Base-by-base conservation (phyloP, 2,113 vertebrate genomes). In the Rhinogobius similis region DNA sequence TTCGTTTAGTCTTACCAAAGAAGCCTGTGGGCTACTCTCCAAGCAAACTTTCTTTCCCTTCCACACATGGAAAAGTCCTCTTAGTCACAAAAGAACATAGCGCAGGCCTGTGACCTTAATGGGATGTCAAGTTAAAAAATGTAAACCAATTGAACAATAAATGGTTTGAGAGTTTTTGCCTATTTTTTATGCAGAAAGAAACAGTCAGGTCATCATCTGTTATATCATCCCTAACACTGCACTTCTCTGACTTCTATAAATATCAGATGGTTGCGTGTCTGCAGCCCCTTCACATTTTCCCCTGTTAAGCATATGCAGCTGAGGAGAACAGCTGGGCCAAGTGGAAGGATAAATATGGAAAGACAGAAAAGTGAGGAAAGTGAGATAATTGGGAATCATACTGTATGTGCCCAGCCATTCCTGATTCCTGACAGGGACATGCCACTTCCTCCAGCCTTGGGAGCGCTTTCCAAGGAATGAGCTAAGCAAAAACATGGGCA, bases 381-480 rank as follows among this genome's bases (percentile, higher is more conserved):
- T 75, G 70, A 81, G 58, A 72, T 79, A 77, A 79, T 67, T 64
- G 68, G 7, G 18, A 82, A 72, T 82, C 78, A 71, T 78, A 50
- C 20, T 50, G 46, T 50, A 78, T 78, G 62, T 74, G 67, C 62
- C 59, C 68, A 59, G 69, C 67, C 67, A 84, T 70, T 84, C 71
- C 72, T 83, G 76, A 84, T 65, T 84, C 71, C 72, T 85, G 78
- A 90, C 83, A 87, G 76, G 76, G 68, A 59, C 46, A 67, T 58
- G 27, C 82, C 79, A 76, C 67, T 26, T 77, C 82, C 80, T 74
- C 61, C 10, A 78, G 81, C 65, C 72, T 80, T 61, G 62, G 61
- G 80, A 67, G 41, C 10, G 53, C 71, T 75, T 78, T 74, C 82
- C 75, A 88, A 77, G 73, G 41, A 85, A 78, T 78, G 84, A 88